A percentile compares a stretch with the other conserved stretches of the same genome.
These are phyloP conservation scores for Parotia lawesii DNA, from an alignment of 2,113 vertebrate species.

Conservation along the genomic window DNA sequence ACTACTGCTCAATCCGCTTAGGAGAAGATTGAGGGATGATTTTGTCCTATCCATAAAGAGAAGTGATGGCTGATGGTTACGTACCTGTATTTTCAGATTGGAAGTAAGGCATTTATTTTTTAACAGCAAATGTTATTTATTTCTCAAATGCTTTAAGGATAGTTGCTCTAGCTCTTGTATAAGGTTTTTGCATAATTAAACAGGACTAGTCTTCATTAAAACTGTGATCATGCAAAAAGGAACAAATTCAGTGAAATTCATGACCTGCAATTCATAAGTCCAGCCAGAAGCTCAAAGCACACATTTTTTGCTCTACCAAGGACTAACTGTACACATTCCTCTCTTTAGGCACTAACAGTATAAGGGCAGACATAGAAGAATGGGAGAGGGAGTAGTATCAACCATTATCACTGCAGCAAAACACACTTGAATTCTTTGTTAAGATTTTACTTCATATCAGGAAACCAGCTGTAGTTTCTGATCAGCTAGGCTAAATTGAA, in stretches of 20 bases:
- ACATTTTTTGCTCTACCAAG: not conserved
- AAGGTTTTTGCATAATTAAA: not conserved
- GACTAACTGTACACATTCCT: not conserved
- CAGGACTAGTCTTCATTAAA: not conserved
- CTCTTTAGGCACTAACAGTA: not conserved
- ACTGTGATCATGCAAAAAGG: not conserved
- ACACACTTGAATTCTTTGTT: not conserved
- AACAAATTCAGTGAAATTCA: not conserved
- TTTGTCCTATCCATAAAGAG: not conserved
- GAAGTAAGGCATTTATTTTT: not conserved
- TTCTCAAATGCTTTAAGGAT: not conserved
- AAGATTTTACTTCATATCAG: not conserved
- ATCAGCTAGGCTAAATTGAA: not conserved
- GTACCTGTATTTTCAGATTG: not conserved
- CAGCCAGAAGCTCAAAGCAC: not conserved
- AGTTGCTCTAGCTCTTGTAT: not conserved
- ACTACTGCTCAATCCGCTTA: not conserved
- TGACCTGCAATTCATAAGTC: not conserved
- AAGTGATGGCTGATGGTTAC: not conserved
- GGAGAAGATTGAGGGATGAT: not conserved
- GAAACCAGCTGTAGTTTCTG: not conserved
- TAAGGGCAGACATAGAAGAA: not conserved
- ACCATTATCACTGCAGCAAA: not conserved
- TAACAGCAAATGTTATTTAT: not conserved
- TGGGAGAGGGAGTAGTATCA: fast-evolving